A percentile compares a stretch with the other conserved stretches of the same genome.
phyloP scores from a whole-genome alignment of 2,113 vertebrate species.

The Telmatochromis bifrenatus region DNA sequence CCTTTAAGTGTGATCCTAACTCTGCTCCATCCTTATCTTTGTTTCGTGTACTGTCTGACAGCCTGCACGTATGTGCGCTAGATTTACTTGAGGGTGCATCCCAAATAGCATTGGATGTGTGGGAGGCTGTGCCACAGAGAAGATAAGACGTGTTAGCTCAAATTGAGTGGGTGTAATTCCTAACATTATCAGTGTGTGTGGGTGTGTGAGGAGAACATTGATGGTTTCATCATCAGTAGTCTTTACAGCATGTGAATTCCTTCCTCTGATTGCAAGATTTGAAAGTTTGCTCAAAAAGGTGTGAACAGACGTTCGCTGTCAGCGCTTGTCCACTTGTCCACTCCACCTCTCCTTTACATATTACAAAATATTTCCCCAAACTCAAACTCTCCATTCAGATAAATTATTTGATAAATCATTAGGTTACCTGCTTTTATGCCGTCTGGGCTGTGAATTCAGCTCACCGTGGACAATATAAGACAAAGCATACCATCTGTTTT shows the following conservation, averaged over 20 bases:
- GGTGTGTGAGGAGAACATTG: not conserved
- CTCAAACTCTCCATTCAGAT: not conserved
- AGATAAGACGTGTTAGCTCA: not conserved
- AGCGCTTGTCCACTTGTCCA: not conserved
- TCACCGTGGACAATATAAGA: not conserved
- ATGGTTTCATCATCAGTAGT: not conserved
- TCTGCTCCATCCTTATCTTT: not conserved
- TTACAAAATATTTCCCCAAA: not conserved
- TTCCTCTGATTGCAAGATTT: not conserved
- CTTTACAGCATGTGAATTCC: not conserved
- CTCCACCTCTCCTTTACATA: not conserved
- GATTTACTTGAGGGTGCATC: constrained; percentile 21
- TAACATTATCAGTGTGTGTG: not conserved
- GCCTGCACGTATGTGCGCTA: not conserved
- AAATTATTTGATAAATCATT: not conserved
- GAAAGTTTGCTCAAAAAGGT: not conserved
- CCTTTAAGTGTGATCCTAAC: not conserved
- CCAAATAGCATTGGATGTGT: constrained; percentile 11
- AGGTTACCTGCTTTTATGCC: not conserved
- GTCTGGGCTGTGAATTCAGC: not conserved
- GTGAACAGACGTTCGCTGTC: not conserved
- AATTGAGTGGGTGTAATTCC: not conserved
- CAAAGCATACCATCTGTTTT: not conserved
- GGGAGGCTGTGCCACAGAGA: constrained; percentile 4
- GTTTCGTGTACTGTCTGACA: not conserved